Evolutionary conservation across 2,113 vertebrate species (phyloP).

Genomic region (Heterotilapia buettikoferi): DNA sequence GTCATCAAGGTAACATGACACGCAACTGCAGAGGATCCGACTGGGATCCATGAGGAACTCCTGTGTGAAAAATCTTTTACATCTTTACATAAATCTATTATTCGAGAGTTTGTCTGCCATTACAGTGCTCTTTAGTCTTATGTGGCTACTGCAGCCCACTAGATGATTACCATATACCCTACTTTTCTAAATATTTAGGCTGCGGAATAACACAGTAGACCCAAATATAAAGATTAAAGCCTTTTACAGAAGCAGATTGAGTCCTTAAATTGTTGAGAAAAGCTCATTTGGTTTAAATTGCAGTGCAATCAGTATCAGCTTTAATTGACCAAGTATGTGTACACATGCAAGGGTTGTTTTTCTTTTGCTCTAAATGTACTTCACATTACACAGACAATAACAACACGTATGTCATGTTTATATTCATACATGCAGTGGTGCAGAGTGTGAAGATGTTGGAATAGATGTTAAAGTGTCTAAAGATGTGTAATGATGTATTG

Average conservation of each 20-base stretch:
- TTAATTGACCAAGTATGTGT: background rate
- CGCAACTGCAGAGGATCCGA: background rate
- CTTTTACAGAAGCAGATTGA: background rate
- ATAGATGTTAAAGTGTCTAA: background rate
- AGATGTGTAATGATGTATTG: background rate
- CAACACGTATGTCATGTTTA: background rate
- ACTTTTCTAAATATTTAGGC: background rate
- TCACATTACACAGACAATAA: background rate
- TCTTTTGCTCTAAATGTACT: background rate
- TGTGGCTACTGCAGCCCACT: background rate
- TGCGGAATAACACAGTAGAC: background rate
- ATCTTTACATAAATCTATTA: background rate
- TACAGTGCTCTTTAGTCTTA: background rate
- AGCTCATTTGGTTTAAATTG: background rate
- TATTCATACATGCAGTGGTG: background rate
- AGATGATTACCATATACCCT: background rate
- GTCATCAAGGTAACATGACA: slow-evolving; percentile 63
- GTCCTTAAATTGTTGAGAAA: background rate
- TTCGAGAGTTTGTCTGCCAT: background rate
- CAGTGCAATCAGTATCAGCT: background rate
- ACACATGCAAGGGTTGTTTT: background rate
- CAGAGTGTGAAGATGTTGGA: background rate
- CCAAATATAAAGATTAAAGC: background rate
- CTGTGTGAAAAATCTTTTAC: background rate
- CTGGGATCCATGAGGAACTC: background rate